A percentile compares a stretch with the other conserved stretches of the same genome.
These are phyloP conservation scores for Cenopis cana DNA, from an alignment of 2,888 invertebrate species.

Conservation along the genomic window DNA sequence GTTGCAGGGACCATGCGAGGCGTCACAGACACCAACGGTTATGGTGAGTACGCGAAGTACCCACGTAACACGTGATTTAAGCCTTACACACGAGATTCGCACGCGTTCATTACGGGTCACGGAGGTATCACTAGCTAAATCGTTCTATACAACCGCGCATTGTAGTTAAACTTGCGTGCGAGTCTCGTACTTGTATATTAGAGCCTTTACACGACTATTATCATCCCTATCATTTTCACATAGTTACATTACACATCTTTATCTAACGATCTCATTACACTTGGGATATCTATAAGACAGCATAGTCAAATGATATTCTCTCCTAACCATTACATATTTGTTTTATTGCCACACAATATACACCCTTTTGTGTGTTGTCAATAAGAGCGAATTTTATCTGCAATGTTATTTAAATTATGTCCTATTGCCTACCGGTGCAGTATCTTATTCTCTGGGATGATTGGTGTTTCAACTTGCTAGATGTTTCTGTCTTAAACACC, in stretches of 20 bases:
- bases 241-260: neutral
- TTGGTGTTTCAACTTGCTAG: too few relatives aligned
- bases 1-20: conserved; percentile 38
- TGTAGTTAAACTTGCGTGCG: too few relatives aligned
- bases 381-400: neutral
- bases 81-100: too few relatives aligned
- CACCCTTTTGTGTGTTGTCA: neutral
- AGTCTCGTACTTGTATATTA: too few relatives aligned
- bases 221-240: neutral
- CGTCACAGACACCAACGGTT: conserved; percentile 37
- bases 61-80: neutral
- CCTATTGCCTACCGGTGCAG: neutral
- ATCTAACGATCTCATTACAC: neutral
- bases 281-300: neutral
- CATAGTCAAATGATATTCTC: neutral
- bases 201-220: too few relatives aligned
- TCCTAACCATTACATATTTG: neutral
- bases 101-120: too few relatives aligned
- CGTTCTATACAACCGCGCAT: too few relatives aligned
- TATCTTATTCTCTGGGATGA: too few relatives aligned
- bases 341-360: too few relatives aligned
- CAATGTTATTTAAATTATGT: neutral
- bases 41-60: conserved; percentile 21
- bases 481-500: neutral
- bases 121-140: too few relatives aligned